Evolutionary conservation across 1,140 invertebrate genomes (phyloP).

Genomic region (Muscidifurax raptorellus): DNA sequence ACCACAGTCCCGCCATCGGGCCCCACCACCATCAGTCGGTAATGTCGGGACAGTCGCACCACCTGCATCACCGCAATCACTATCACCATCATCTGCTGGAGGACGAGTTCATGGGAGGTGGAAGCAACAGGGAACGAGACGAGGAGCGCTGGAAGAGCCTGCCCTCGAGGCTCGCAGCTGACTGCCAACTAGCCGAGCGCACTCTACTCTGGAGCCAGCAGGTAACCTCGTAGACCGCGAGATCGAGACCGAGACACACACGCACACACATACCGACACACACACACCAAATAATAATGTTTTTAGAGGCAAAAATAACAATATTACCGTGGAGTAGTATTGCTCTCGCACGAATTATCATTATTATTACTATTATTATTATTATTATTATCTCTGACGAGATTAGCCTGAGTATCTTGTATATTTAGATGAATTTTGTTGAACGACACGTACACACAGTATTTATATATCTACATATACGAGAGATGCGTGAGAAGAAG

Average conservation of each 20-base stretch:
- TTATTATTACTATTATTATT: neutral
- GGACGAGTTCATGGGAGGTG: neutral
- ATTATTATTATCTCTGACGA: neutral
- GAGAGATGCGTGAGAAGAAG: neutral
- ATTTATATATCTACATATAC: neutral
- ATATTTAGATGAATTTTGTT: neutral
- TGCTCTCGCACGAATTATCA: neutral
- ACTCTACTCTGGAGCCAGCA: constrained; percentile 70
- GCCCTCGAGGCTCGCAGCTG: constrained; percentile 67
- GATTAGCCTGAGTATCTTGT: neutral
- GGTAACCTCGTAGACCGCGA: constrained; percentile 67
- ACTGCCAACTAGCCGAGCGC: constrained; percentile 69
- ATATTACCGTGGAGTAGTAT: neutral
- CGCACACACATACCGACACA: neutral
- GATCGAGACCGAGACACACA: constrained; percentile 12
- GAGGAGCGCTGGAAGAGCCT: constrained; percentile 71
- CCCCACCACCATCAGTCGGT: constrained; percentile 20
- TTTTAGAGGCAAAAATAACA: neutral
- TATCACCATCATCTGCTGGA: constrained; percentile 21
- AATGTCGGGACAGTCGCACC: neutral
- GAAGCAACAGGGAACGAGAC: constrained; percentile 51
- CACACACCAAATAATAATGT: constrained; percentile 7
- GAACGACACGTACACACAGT: neutral
- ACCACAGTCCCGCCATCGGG: neutral
- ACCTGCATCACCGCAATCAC: constrained; percentile 3